A percentile compares a stretch with the other conserved stretches of the same genome.
phyloP scores from a whole-genome alignment of 1,140 invertebrate genomes.

The Drosophila quadrilineata region DNA sequence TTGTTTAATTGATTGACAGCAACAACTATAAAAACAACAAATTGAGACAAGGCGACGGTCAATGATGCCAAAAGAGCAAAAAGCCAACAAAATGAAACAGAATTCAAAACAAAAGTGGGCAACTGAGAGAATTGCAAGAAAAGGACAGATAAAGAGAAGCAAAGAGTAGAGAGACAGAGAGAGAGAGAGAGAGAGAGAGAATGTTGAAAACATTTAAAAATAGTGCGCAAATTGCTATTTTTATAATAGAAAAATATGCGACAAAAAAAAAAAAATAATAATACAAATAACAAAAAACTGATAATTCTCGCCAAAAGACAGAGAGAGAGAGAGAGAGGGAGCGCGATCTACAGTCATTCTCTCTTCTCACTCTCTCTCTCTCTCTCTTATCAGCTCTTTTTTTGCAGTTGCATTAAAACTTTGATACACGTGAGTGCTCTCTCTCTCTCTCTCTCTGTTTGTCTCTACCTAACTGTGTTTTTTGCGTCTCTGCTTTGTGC shows the following conservation, averaged over 20 bases:
- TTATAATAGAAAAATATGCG: slow-evolving; percentile 39
- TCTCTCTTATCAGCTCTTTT: neutral
- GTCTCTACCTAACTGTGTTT: neutral
- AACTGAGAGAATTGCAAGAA: slow-evolving; percentile 31
- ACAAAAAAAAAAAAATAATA: slow-evolving; percentile 15
- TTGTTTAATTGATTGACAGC: slow-evolving; percentile 51
- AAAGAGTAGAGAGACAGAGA: slow-evolving; percentile 16
- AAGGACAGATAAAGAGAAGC: slow-evolving; percentile 12
- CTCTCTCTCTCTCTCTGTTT: slow-evolving; percentile 6
- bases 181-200: slow-evolving; percentile 49
- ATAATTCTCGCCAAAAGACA: too few species aligned
- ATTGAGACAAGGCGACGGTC: slow-evolving; percentile 33
- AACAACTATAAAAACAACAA: slow-evolving; percentile 46
- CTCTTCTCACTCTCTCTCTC: neutral
- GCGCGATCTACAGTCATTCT: too few species aligned
- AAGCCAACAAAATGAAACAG: neutral
- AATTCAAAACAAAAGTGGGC: slow-evolving; percentile 55
- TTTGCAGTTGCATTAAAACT: too few species aligned
- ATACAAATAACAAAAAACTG: slow-evolving; percentile 33
- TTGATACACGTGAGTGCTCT: neutral
- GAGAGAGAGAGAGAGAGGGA: too few species aligned
- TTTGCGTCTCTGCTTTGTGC: neutral
- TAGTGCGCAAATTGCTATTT: slow-evolving; percentile 79
- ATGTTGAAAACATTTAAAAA: slow-evolving; percentile 77
- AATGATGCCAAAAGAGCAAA: slow-evolving; percentile 29